Evolutionary conservation across 2,888 invertebrate genomes (phyloP).

Genomic region (Fragum whitleyi): DNA sequence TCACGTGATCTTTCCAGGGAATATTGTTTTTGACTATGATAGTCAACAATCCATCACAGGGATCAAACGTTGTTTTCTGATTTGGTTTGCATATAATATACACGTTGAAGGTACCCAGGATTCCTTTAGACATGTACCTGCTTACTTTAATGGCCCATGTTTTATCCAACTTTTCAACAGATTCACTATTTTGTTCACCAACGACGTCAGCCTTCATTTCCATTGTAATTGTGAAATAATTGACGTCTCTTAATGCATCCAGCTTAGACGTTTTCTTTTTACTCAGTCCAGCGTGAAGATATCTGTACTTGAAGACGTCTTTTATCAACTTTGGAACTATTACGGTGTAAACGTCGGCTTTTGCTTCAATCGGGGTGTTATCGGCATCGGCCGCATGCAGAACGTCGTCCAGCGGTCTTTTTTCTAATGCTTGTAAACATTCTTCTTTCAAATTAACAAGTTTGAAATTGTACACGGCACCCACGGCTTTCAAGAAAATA

Average conservation of each 20-base stretch:
- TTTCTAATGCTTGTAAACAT: background rate
- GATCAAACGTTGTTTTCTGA: background rate
- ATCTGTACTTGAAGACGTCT: background rate
- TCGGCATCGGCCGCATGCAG: background rate
- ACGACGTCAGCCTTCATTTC: background rate
- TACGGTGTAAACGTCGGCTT: background rate
- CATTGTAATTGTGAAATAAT: slow-evolving; percentile 4
- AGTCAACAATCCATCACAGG: background rate
- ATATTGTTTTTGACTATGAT: background rate
- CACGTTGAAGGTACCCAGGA: background rate
- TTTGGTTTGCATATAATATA: background rate
- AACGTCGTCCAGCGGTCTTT: background rate
- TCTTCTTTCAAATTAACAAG: background rate
- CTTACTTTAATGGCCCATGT: background rate
- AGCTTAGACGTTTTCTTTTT: background rate
- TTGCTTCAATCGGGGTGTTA: background rate
- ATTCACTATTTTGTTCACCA: background rate
- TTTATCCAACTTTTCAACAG: background rate
- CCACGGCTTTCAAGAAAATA: background rate
- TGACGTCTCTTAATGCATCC: background rate
- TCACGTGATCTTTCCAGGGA: slow-evolving; percentile 2
- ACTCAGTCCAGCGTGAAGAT: background rate
- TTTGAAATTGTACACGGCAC: background rate
- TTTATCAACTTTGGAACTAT: background rate
- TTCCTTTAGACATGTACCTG: background rate